Conservation (phyloP, 2,888 invertebrate species). For the Drosophila phalerata region DNA sequence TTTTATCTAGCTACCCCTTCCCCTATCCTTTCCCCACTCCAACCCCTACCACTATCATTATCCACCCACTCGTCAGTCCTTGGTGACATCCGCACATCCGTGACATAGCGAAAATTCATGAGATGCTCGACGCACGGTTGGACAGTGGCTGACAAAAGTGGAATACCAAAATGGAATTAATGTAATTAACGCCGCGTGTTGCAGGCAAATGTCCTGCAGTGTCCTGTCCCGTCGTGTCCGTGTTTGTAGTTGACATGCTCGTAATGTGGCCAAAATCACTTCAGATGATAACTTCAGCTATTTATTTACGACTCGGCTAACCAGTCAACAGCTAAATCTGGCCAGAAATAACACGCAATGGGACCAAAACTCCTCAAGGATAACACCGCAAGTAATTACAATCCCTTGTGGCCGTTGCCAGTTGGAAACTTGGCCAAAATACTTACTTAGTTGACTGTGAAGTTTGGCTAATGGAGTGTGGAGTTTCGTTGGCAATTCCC, state of each 20-base stretch:
- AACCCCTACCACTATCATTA: no score
- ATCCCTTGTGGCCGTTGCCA: slow-evolving; percentile 39
- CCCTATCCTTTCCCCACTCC: neutral
- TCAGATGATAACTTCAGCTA: slow-evolving; percentile 22
- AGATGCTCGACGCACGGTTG: slow-evolving; percentile 15
- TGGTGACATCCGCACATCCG: slow-evolving; percentile 19
- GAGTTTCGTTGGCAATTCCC: slow-evolving; percentile 33
- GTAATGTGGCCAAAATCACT: slow-evolving; percentile 23
- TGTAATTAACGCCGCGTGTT: slow-evolving; percentile 53
- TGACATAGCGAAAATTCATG: slow-evolving; percentile 30
- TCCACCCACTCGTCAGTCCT: slow-evolving; percentile 15
- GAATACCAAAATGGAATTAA: slow-evolving; percentile 44
- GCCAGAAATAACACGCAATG: slow-evolving; percentile 38
- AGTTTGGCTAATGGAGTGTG: slow-evolving; percentile 49
- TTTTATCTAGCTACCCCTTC: slow-evolving; percentile 30
- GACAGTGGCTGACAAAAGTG: slow-evolving; percentile 21
- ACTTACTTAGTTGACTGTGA: slow-evolving; percentile 18
- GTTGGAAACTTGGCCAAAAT: slow-evolving; percentile 25
- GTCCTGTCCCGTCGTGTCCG: neutral
- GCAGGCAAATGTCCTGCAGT: slow-evolving; percentile 25
- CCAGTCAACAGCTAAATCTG: slow-evolving; percentile 6
- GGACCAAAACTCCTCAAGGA: neutral
- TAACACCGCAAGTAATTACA: slow-evolving; percentile 58
- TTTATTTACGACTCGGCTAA: slow-evolving; percentile 13
- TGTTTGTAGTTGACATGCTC: slow-evolving; percentile 24